Conservation (phyloP, 2,797 vertebrate genomes). For the Fratercula arctica region DNA sequence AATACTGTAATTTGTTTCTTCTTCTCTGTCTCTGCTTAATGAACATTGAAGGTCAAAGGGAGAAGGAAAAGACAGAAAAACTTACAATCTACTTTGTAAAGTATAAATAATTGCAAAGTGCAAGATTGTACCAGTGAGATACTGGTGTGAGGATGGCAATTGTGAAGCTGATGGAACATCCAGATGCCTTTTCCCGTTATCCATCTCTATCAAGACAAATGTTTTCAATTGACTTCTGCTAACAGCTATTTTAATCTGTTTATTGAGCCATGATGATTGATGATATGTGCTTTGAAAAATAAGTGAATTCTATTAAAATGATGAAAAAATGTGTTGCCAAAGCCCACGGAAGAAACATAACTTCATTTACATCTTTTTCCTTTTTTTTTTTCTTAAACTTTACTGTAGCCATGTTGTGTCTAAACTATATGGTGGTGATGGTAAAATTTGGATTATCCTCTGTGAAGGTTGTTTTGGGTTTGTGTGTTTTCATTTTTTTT, state of each 20-base stretch:
- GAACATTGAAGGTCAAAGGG: not conserved
- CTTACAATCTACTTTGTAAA: not conserved
- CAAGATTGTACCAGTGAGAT: not conserved
- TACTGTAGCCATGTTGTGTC: not conserved
- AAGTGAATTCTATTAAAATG: not conserved
- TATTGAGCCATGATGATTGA: not conserved
- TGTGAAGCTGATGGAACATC: not conserved
- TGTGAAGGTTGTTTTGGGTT: not conserved
- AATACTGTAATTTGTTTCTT: not conserved
- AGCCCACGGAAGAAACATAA: not conserved
- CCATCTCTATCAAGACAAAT: not conserved
- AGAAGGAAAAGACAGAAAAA: not conserved
- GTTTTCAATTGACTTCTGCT: not conserved
- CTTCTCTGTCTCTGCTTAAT: not conserved
- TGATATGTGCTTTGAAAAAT: not conserved
- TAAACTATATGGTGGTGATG: not conserved
- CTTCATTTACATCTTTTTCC: not conserved
- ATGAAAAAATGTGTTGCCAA: not conserved
- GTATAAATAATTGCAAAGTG: not conserved
- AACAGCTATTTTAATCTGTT: constrained; percentile 1
- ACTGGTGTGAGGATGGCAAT: not conserved
- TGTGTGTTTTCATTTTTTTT: not conserved
- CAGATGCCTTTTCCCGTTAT: not conserved
- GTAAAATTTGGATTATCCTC: not conserved
- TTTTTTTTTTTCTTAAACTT: not conserved